phyloP scores from a whole-genome alignment of 53 echinoderm and acorn worm genomes.

The Astropecten irregularis region DNA sequence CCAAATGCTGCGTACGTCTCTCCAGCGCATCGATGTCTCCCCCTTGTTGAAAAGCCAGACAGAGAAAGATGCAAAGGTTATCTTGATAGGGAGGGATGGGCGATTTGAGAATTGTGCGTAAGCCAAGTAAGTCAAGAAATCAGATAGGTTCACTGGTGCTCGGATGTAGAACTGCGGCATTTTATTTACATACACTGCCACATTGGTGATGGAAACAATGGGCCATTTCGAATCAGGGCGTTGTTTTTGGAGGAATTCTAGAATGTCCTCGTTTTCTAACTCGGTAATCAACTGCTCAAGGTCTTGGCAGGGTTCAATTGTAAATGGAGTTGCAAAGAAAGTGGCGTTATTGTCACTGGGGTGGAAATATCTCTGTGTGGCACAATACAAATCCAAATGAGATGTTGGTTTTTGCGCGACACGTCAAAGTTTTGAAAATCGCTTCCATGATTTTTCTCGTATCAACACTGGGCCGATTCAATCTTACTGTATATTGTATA shows the following conservation, averaged over 20 bases:
- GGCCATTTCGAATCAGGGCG: conserved; percentile 51
- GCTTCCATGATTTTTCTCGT: neutral
- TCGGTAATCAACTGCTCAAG: conserved; percentile 7
- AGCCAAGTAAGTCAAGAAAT: conserved; percentile 11
- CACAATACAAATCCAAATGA: conserved; percentile 56
- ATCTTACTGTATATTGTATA: conserved; percentile 27
- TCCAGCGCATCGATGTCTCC: neutral
- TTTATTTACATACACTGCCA: conserved; percentile 40
- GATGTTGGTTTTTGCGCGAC: conserved; percentile 40
- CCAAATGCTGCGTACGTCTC: neutral
- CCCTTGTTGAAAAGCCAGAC: neutral
- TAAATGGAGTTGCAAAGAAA: neutral
- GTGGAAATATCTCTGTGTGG: conserved; percentile 55
- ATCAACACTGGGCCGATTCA: neutral
- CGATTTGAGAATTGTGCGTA: neutral
- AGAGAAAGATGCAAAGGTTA: conserved; percentile 39
- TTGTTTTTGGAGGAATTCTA: conserved; percentile 8
- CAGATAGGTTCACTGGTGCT: conserved; percentile 10
- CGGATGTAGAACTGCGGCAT: conserved; percentile 42
- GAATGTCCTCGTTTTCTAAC: neutral
- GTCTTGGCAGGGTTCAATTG: neutral
- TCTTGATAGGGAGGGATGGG: conserved; percentile 6
- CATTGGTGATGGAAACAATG: conserved; percentile 23
- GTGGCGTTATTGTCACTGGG: conserved; percentile 32
- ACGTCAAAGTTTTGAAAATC: neutral